Percentiles rank a stretch among this genome's conserved stretches.
Evolutionary conservation across 2,797 vertebrate genomes (phyloP).

Genomic region (Lacerta viridis): DNA sequence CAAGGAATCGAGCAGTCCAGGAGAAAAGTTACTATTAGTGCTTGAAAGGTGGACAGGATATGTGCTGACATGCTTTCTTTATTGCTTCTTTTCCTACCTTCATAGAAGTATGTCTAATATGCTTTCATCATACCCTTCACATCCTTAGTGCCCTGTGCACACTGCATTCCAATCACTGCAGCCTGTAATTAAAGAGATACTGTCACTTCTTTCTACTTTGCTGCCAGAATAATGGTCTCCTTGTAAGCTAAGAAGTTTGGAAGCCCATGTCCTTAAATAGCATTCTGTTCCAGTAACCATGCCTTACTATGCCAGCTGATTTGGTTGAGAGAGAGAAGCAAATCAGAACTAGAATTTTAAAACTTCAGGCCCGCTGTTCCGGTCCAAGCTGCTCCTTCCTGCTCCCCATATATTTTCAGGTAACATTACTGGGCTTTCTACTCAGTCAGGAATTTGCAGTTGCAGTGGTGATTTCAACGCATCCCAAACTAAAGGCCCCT

Average conservation of each 20-base stretch:
- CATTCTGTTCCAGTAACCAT: constrained; percentile 51
- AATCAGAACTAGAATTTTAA: not conserved
- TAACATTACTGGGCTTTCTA: not conserved
- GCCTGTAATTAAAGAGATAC: constrained; percentile 64
- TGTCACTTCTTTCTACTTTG: constrained; percentile 45
- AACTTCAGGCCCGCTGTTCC: not conserved
- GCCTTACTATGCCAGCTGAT: constrained; percentile 72
- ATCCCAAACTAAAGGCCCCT: not conserved
- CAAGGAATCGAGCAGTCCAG: constrained; percentile 16
- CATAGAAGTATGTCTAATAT: constrained; percentile 67
- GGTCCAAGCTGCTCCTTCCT: not conserved
- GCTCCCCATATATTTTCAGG: not conserved
- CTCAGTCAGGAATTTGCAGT: not conserved
- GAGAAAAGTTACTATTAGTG: constrained; percentile 40
- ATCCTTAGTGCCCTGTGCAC: constrained; percentile 57
- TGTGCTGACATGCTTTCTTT: constrained; percentile 59
- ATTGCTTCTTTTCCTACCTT: constrained; percentile 54
- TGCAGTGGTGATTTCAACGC: not conserved
- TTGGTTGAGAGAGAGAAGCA: constrained; percentile 8
- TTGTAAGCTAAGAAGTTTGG: constrained; percentile 53
- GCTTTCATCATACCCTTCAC: constrained; percentile 58
- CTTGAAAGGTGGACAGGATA: constrained; percentile 47
- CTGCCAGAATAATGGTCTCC: constrained; percentile 60
- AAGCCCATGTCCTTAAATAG: constrained; percentile 60
- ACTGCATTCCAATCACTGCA: constrained; percentile 55